phyloP scores from a whole-genome alignment of 2,797 vertebrate species.

The Paramormyrops hopkinsi region DNA sequence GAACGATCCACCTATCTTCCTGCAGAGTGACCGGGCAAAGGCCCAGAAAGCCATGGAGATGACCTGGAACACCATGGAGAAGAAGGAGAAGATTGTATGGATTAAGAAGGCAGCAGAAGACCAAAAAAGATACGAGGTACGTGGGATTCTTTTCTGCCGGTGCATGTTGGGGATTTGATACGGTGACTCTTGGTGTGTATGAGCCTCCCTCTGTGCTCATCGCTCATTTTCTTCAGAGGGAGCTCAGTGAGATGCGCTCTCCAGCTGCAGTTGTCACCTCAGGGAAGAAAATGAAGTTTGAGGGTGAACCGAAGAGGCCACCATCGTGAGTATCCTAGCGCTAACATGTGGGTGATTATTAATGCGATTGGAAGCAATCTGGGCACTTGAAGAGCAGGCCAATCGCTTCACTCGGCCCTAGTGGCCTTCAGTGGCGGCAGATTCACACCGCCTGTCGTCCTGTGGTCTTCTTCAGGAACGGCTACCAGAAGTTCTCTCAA shows the following conservation, averaged over 20 bases:
- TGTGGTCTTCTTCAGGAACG: conserved; percentile 68
- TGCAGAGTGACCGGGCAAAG: conserved; percentile 83
- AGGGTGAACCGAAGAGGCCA: conserved; percentile 95
- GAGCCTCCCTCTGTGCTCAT: neutral
- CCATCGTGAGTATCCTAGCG: conserved; percentile 78
- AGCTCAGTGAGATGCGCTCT: conserved; percentile 92
- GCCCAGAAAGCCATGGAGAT: conserved; percentile 92
- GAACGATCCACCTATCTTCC: neutral
- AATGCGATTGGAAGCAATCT: neutral
- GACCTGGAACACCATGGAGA: conserved; percentile 97
- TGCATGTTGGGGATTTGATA: neutral
- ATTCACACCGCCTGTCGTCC: neutral
- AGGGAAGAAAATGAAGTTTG: conserved; percentile 96
- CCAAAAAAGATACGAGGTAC: conserved; percentile 96
- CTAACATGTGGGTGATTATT: neutral
- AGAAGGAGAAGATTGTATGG: conserved; percentile 98
- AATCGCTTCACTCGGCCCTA: neutral
- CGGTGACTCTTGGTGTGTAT: neutral
- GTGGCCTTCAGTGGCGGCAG: neutral
- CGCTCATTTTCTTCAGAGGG: conserved; percentile 64
- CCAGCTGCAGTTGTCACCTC: conserved; percentile 72
- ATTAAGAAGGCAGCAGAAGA: conserved; percentile 98
- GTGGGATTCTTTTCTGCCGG: neutral
- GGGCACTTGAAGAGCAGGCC: neutral
- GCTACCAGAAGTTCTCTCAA: conserved; percentile 98